Evolutionary conservation across 2,113 vertebrate genomes (phyloP).

Genomic region (Chionis minor): DNA sequence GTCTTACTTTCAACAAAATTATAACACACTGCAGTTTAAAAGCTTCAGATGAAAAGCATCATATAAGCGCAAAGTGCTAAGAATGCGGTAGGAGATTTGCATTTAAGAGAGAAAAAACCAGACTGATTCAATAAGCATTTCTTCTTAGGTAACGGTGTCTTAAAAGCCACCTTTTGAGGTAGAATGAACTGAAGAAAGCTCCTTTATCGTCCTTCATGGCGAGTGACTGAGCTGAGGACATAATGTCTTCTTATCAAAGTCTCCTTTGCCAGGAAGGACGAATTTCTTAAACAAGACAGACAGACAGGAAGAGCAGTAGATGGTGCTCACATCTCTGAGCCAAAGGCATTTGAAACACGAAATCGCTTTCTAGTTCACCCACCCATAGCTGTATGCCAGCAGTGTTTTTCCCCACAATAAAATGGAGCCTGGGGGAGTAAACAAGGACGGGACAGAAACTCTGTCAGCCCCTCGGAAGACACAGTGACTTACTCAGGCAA

Average conservation of each 20-base stretch:
- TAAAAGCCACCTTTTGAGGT: not conserved
- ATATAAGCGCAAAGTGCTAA: not conserved
- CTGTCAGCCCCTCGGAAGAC: not conserved
- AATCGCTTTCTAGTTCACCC: not conserved
- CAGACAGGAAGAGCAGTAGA: not conserved
- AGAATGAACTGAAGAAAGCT: not conserved
- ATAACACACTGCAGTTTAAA: not conserved
- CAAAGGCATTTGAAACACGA: not conserved
- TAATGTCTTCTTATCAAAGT: not conserved
- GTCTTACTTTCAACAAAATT: not conserved
- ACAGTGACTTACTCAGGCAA: not conserved
- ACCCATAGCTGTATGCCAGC: not conserved
- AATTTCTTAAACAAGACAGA: slow-evolving; percentile 10
- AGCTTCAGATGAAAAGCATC: not conserved
- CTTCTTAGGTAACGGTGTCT: not conserved
- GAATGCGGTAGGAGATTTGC: not conserved
- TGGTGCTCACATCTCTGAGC: not conserved
- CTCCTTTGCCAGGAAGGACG: not conserved
- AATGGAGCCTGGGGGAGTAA: not conserved
- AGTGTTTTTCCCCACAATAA: not conserved
- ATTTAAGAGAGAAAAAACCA: not conserved
- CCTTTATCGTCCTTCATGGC: not conserved
- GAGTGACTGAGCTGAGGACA: not conserved
- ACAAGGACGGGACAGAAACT: not conserved
- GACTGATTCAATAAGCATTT: not conserved